Evolutionary conservation across 1,140 invertebrate species (phyloP).

Genomic region (Drosophila micromelanica): DNA sequence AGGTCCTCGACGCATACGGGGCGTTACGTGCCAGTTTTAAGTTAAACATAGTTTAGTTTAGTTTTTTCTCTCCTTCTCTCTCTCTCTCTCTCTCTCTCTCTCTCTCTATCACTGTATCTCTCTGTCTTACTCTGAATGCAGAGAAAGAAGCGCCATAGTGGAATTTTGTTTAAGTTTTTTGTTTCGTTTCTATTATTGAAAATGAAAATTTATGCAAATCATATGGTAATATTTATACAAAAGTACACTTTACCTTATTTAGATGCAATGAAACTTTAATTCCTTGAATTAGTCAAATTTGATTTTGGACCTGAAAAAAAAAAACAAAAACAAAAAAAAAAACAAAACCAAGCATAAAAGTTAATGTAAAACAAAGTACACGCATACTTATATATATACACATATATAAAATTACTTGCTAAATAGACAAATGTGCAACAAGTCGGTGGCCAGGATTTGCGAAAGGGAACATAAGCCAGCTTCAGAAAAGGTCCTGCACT

Average conservation of each 20-base stretch:
- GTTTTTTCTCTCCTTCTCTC: slow-evolving; percentile 52
- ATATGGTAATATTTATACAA: slow-evolving; percentile 73
- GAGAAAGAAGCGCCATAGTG: slow-evolving; percentile 66
- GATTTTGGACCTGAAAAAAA: slow-evolving; percentile 82
- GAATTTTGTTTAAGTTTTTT: slow-evolving; percentile 83
- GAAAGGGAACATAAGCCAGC: background rate
- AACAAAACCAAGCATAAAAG: slow-evolving; percentile 35
- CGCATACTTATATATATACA: slow-evolving; percentile 46
- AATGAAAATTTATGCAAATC: slow-evolving; percentile 76
- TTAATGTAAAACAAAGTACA: slow-evolving; percentile 39
- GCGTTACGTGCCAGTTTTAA: slow-evolving; percentile 42
- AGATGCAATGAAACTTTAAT: slow-evolving; percentile 84
- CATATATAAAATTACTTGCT: slow-evolving; percentile 58
- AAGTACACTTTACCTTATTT: slow-evolving; percentile 80
- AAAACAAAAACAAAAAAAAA: slow-evolving; percentile 45
- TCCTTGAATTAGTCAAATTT: slow-evolving; percentile 84
- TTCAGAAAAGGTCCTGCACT: background rate
- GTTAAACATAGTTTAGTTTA: slow-evolving; percentile 64
- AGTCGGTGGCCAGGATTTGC: slow-evolving; percentile 15
- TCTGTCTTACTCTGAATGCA: slow-evolving; percentile 7
- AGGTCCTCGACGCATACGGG: slow-evolving; percentile 25
- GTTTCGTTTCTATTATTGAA: slow-evolving; percentile 81
- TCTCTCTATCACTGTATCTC: slow-evolving; percentile 5
- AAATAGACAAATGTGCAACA: slow-evolving; percentile 72
- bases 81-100: slow-evolving; percentile 16